Percentiles rank a stretch among this genome's conserved stretches.
Conservation (phyloP, 2,797 vertebrate species). For the Cossypha dichroa region DNA sequence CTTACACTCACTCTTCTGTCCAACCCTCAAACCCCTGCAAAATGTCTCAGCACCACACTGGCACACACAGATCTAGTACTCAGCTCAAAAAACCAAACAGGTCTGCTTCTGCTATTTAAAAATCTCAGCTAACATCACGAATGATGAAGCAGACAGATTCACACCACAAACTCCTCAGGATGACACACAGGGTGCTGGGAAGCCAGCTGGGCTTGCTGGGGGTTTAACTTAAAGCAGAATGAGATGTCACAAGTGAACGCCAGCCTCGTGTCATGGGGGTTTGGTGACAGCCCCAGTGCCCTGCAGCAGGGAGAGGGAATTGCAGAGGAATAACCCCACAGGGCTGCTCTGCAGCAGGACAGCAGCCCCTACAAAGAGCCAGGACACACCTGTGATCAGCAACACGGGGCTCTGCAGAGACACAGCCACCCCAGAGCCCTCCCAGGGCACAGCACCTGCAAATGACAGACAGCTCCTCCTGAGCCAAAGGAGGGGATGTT, state of each 20-base stretch:
- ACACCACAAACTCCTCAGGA: neutral
- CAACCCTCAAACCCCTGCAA: neutral
- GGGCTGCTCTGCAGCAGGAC: neutral
- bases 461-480: rapidly evolving
- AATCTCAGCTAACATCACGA: neutral
- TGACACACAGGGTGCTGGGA: neutral
- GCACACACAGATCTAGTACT: neutral
- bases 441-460: rapidly evolving
- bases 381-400: rapidly evolving
- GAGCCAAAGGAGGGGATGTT: rapidly evolving
- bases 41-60: neutral
- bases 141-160: neutral
- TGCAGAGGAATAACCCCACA: neutral
- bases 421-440: neutral
- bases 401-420: rapidly evolving
- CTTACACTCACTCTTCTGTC: neutral
- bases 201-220: neutral
- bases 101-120: neutral
- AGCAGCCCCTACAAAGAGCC: neutral
- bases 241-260: neutral
- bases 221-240: neutral
- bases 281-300: neutral
- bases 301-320: rapidly evolving
- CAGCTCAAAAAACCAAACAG: neutral
- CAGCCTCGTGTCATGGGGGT: neutral